Evolutionary conservation across 2,113 vertebrate genomes (phyloP).

Genomic region (Catagonus wagneri): DNA sequence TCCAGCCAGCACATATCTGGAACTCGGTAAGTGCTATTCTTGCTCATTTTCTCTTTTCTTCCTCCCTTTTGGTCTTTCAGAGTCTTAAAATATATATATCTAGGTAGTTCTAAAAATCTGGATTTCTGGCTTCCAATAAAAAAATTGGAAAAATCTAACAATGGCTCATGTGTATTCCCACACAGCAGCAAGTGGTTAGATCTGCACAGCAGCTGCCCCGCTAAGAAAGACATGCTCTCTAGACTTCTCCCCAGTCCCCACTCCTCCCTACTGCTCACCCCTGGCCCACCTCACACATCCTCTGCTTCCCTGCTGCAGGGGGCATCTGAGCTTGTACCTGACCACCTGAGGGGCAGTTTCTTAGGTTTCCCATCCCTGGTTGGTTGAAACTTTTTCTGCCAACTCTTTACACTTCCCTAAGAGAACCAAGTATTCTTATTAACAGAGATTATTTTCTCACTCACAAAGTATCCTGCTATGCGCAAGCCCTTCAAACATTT

Average conservation of each 20-base stretch:
- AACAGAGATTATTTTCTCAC: background rate
- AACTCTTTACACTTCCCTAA: background rate
- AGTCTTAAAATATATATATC: background rate
- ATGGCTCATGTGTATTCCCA: background rate
- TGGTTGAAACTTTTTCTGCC: background rate
- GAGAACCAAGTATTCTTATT: background rate
- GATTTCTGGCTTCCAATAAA: background rate
- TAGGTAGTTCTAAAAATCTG: background rate
- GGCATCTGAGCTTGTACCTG: background rate
- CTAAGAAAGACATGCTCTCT: background rate
- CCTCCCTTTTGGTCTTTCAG: background rate
- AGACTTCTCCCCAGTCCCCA: background rate
- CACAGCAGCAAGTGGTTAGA: no score
- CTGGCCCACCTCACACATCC: background rate
- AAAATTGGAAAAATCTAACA: background rate
- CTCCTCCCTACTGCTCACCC: background rate
- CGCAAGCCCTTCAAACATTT: background rate
- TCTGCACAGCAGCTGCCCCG: accelerated
- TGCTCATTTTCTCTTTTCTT: background rate
- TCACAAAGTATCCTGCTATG: background rate
- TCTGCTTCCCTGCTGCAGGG: background rate
- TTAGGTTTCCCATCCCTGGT: background rate
- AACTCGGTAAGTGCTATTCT: background rate
- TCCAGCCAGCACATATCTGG: background rate
- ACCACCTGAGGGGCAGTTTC: background rate